These are phyloP conservation scores for Hemicordylus capensis DNA, from an alignment of 2,113 vertebrate genomes.

Conservation along the genomic window DNA sequence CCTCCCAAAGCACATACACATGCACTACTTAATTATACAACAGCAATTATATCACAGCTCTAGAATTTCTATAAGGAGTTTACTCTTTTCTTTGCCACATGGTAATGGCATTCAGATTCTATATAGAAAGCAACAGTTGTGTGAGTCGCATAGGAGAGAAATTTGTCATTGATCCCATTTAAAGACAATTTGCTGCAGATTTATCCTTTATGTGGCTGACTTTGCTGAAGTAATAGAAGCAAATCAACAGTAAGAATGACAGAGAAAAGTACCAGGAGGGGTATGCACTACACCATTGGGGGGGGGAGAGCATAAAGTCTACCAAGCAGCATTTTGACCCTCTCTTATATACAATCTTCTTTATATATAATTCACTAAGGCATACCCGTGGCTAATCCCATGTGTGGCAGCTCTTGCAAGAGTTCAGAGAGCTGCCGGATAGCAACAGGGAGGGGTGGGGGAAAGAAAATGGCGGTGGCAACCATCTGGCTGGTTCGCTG, in stretches of 20 bases:
- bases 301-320: not conserved
- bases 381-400: too few relatives aligned
- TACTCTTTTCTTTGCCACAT: not conserved
- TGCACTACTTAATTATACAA: not conserved
- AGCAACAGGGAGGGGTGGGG: too few relatives aligned
- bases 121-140: not conserved
- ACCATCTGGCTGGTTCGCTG: too few relatives aligned
- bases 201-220: not conserved
- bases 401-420: too few relatives aligned
- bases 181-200: not conserved
- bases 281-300: too few relatives aligned
- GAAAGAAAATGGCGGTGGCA: too few relatives aligned
- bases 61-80: not conserved
- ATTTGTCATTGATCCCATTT: not conserved
- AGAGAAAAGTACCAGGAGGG: not conserved
- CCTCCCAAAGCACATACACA: constrained; percentile 4
- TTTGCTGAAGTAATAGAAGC: not conserved
- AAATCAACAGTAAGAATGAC: not conserved
- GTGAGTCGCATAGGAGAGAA: not conserved
- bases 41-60: constrained; percentile 12
- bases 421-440: too few relatives aligned
- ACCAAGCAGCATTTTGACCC: not conserved
- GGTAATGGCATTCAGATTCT: not conserved
- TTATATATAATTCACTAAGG: too few relatives aligned
- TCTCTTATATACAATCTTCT: too few relatives aligned